Base-by-base conservation (phyloP, 2,113 vertebrate genomes). In the Mustelus asterias region DNA sequence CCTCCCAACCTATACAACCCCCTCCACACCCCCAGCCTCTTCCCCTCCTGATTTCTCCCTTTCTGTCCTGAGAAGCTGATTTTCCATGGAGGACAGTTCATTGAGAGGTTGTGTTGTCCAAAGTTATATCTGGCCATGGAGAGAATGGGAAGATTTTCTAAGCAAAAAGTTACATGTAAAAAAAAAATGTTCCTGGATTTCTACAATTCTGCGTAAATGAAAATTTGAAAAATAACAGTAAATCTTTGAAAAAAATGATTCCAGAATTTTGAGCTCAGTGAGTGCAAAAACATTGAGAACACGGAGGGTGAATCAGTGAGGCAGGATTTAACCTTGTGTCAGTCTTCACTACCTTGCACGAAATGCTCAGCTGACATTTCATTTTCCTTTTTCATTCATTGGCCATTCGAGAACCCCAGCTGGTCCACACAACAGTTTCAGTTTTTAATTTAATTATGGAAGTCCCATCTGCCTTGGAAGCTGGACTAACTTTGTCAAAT, bases 351-450 rank as follows among this genome's bases (percentile, higher is more conserved):
- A 26, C 20, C 54, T 26, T 3, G 0, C 85, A 26, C 54, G 86
- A 89, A 83, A 29, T 29, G 8, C 44, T 11, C 22, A 54, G 44
- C 24, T 89, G 86, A 89, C 86, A 58, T 89, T 89, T 58, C 48
- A 89, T 58, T 89, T 89, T 89, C 58, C 86, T 89, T 89, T 88
- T 29, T 89, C 86, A 58, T 89, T 54, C 86, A 58, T 48, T 54
- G 3, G 8, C 18, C 60, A 65, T 93, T 65, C 22, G 29, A n/a
- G 89, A 93, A n/a, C 89, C 29, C 44, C 54, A 89, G 54, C 89
- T 65, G 89, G 89, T 26, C 54, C 48, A 58, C 3, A 58, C 44
- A 18, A 29, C 60, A 65, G 41, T 63, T 89, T 89, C 86, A 58
- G 48, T 3, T 89, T 89, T 89, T 93, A 65, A 93, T 93, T 60